These are phyloP conservation scores for Polypterus senegalus DNA, from an alignment of 2,113 vertebrate genomes.

Conservation along the genomic window DNA sequence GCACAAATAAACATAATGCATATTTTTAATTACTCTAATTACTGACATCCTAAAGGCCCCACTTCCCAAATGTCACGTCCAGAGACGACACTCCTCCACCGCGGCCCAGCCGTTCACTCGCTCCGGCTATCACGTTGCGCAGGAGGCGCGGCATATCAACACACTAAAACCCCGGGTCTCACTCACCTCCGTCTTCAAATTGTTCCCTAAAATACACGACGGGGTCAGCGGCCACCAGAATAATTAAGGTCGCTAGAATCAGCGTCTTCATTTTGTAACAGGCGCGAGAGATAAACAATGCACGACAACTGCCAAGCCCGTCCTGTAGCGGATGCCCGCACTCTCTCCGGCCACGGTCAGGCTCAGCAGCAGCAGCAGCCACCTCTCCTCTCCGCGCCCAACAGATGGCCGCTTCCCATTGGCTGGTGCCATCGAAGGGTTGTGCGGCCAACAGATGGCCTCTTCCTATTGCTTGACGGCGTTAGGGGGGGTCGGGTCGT, in stretches of 20 bases:
- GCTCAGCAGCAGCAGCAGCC: background rate
- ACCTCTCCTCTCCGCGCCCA: slow-evolving; percentile 46
- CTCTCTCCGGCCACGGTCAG: slow-evolving; percentile 9
- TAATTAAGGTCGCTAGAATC: slow-evolving; percentile 34
- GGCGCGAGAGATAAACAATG: background rate
- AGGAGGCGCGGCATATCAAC: background rate
- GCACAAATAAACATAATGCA: no score
- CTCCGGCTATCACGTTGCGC: no score
- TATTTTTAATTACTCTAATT: no score
- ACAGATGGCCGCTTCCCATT: slow-evolving; percentile 59
- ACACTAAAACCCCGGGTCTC: background rate
- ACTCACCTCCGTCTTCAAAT: slow-evolving; percentile 68
- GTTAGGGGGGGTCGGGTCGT: slow-evolving; percentile 10
- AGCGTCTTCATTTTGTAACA: slow-evolving; percentile 34
- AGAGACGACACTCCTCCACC: background rate
- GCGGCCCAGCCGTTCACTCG: fast-evolving
- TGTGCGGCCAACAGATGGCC: slow-evolving; percentile 57
- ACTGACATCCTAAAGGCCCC: no score
- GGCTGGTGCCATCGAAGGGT: slow-evolving; percentile 28
- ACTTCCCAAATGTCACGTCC: no score
- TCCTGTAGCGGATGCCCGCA: background rate
- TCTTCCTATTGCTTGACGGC: slow-evolving; percentile 41
- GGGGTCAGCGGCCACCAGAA: slow-evolving; percentile 40
- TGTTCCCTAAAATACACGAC: slow-evolving; percentile 58
- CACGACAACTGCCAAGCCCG: slow-evolving; percentile 17